phyloP scores from a whole-genome alignment of 2,888 invertebrate species.

The Carpatolechia fugitivella region DNA sequence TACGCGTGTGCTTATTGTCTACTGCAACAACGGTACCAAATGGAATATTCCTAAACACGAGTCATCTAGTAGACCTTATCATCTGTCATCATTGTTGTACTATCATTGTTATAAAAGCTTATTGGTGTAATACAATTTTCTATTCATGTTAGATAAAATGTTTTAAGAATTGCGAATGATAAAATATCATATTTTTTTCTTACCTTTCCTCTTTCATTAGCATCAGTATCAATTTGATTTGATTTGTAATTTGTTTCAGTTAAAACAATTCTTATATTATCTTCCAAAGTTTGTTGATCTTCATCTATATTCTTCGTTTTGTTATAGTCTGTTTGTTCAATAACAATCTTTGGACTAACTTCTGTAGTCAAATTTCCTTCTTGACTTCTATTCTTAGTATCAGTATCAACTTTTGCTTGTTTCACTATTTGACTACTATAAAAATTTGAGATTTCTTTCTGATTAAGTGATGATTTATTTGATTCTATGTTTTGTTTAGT shows the following conservation, averaged over 20 bases:
- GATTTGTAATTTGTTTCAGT: neutral
- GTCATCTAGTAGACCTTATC: too few relatives aligned
- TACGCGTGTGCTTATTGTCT: too few relatives aligned
- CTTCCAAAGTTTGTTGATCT: neutral
- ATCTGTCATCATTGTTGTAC: too few relatives aligned
- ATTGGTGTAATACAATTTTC: too few relatives aligned
- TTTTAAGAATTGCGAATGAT: too few relatives aligned
- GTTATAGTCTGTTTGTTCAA: neutral
- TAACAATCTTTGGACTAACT: too few relatives aligned
- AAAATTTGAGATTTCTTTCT: neutral
- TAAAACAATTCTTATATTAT: neutral
- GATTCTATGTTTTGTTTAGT: slow-evolving; percentile 16
- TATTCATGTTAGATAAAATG: too few relatives aligned
- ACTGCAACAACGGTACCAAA: too few relatives aligned
- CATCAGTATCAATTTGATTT: neutral
- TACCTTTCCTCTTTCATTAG: neutral
- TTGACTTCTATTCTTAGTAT: neutral
- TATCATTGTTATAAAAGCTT: too few relatives aligned
- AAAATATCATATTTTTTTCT: neutral
- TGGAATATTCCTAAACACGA: too few relatives aligned
- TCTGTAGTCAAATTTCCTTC: neutral
- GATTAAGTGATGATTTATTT: neutral
- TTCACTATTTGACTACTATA: neutral
- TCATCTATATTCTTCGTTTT: neutral
- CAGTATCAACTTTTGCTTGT: neutral